Evolutionary conservation across 2,797 vertebrate species (phyloP).

Genomic region (Hafferia zeledoni): DNA sequence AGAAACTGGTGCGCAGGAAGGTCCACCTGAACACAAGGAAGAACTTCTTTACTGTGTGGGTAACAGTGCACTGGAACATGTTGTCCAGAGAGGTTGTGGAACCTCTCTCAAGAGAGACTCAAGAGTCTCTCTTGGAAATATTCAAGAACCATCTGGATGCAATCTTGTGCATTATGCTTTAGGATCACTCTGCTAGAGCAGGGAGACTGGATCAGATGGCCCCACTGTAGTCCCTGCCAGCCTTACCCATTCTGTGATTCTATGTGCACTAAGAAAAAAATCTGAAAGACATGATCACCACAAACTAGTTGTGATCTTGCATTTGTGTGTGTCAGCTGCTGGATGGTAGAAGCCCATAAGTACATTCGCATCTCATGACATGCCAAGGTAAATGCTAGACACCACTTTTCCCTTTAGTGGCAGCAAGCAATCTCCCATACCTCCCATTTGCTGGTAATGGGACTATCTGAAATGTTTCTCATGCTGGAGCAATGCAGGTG

Average conservation of each 20-base stretch:
- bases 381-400: neutral
- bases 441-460: neutral
- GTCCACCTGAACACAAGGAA: neutral
- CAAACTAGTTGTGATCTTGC: neutral
- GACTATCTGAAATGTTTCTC: neutral
- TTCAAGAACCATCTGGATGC: neutral
- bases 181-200: neutral
- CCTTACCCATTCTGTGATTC: neutral
- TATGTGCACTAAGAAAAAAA: neutral
- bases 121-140: neutral
- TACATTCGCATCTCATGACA: neutral
- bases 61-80: neutral
- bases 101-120: neutral
- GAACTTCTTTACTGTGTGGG: fast-evolving
- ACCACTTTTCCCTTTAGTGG: neutral
- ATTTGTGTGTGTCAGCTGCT: neutral
- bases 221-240: neutral
- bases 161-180: neutral
- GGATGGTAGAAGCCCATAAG: neutral
- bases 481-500: neutral
- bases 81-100: neutral
- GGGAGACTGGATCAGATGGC: neutral
- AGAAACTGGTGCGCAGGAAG: neutral
- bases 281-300: neutral
- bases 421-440: neutral